Evolutionary conservation across 2,888 invertebrate genomes (phyloP).

Genomic region (Erebia epiphron): DNA sequence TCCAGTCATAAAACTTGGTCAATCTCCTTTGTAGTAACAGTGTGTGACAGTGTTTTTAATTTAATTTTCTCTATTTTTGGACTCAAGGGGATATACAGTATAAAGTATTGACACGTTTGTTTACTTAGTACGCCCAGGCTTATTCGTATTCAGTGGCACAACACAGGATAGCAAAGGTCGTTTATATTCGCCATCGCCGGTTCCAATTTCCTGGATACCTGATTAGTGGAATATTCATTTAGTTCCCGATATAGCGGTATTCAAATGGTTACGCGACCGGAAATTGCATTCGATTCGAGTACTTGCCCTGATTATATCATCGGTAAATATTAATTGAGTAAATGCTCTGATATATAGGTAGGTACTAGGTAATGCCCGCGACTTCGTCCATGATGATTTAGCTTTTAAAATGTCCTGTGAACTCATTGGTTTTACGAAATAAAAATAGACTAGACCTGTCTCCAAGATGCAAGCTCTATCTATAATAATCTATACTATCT

Average conservation of each 20-base stretch:
- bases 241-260: slow-evolving; percentile 52
- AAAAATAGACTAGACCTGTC: no score
- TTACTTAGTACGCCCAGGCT: slow-evolving; percentile 17
- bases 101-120: slow-evolving; percentile 17
- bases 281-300: slow-evolving; percentile 64
- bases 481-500: no score
- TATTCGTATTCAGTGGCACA: slow-evolving; percentile 33
- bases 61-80: no score
- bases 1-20: no score
- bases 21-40: no score
- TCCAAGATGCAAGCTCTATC: no score
- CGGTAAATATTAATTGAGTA: slow-evolving; percentile 49
- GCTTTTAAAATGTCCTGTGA: no score
- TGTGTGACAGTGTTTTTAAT: no score
- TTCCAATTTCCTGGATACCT: slow-evolving; percentile 42
- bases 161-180: slow-evolving; percentile 40
- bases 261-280: slow-evolving; percentile 63
- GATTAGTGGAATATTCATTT: slow-evolving; percentile 45
- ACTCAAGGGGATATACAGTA: background rate
- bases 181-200: slow-evolving; percentile 42
- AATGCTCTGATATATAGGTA: slow-evolving; percentile 42
- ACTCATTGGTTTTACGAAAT: no score
- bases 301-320: slow-evolving; percentile 50
- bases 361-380: no score
- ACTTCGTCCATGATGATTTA: no score